phyloP scores from a whole-genome alignment of 2,888 invertebrate genomes.

The Tetropium fuscum region DNA sequence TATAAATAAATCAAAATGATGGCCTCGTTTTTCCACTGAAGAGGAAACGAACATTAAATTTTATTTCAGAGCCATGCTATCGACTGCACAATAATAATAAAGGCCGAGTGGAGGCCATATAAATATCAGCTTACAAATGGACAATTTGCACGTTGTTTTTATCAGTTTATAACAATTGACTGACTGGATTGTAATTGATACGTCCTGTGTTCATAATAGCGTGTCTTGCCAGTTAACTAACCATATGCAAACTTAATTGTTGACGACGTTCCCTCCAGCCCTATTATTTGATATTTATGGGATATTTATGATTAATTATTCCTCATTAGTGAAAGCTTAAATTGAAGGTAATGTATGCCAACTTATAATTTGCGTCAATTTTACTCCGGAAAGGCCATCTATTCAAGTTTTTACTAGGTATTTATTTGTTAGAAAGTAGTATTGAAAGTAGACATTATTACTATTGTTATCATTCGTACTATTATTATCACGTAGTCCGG shows the following conservation, averaged over 20 bases:
- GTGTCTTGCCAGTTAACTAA: neutral
- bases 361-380: no score
- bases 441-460: no score
- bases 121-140: neutral
- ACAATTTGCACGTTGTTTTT: constrained; percentile 8
- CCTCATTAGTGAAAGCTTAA: neutral
- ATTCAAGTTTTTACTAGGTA: no score
- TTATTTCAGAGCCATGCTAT: neutral
- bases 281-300: neutral
- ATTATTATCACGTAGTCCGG: no score
- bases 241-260: constrained; percentile 1
- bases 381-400: no score
- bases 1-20: no score
- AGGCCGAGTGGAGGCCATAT: neutral
- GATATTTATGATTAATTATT: constrained; percentile 1
- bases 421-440: no score
- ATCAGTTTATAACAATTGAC: neutral
- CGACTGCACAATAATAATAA: neutral
- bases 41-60: neutral
- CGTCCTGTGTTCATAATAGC: constrained; percentile 1
- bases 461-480: no score
- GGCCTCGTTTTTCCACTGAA: no score
- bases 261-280: neutral
- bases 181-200: constrained; percentile 5
- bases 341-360: neutral